Evolutionary conservation across 2,113 vertebrate genomes (phyloP), one percentile per base, ranked within the genome.

Genomic region (Labeo rohita): DNA sequence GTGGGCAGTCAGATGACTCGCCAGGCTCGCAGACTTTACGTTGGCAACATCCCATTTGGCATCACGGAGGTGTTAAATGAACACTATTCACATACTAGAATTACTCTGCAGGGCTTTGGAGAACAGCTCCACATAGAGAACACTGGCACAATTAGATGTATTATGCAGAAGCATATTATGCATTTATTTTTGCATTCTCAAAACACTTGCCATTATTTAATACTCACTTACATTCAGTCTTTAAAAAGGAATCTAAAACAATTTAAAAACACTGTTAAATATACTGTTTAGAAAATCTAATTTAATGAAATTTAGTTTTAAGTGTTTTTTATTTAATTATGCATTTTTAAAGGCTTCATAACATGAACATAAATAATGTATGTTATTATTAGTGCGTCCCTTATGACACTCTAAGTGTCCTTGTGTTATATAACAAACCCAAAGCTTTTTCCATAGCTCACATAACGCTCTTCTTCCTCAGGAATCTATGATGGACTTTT

Each of bases 401-500:
- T 61, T 61, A n/a, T 23, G 23, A 63, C 4, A 3, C 8, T 59
- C 16, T 36, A 2, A 68, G 16, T 68, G 28, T 68, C 65, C 34
- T 36, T 16, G 65, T 13, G 16, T 76, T 49, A 52, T 23, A 8
- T 76, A 34, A 34, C 34, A 7, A 8, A 16, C 13, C 39, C 12
- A 8, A 13, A 70, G 6, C 5, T 7, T 70, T 8, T 34, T 70
- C 34, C 15, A 16, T 8, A 39, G 13, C 66, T 70, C 43, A 54
- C 15, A 28, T 18, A 52, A 15, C 10, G 1, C 3, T 3, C 45
- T 13, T 50, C 8, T 80, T 54, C 18, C 50, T 70, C 74, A 98
- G 97, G 97, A 98, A 88, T 97, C 97, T 28, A 98, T 98, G 97
- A 97, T 98, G 96, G 97, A 98, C 88, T 98, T 98, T 92, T 98